Evolutionary conservation across 2,113 vertebrate genomes (phyloP), one percentile per base, ranked within the genome.

Genomic region (Gymnorhina tibicen): DNA sequence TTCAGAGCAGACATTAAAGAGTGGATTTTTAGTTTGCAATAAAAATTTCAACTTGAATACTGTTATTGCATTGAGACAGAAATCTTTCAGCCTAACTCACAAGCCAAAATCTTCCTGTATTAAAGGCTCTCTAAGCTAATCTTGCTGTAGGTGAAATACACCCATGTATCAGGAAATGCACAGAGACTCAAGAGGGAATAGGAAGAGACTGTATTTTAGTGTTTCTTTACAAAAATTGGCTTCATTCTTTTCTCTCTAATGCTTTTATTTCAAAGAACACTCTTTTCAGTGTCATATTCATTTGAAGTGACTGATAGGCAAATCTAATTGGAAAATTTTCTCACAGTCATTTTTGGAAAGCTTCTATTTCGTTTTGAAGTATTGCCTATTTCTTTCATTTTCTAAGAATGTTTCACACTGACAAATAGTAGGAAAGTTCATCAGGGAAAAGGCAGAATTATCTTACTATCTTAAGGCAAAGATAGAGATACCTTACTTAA

Each of bases 341-440:
- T 91, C 44, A 21, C 22, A 66, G 37, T 53, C 55, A 20, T 91
- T 72, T 63, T 16, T 89, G 41, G 41, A 62, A 70, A 96, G 26
- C 85, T 77, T 91, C 56, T 86, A n/a, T 72, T 77, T 89, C 81
- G 4, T 94, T 39, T 91, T 62, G 64, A 72, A 75, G 8, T 44
- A 46, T 42, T 87, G 20, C 52, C 93, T 92, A 78, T 81, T 95
- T 92, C 73, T 96, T 96, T 83, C 24, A 56, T 84, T 81, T 79
- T 59, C 33, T 87, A 50, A 63, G 72, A 68, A 42, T 32, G 60
- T 81, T 97, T 95, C 53, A 59, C 52, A 58, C 7, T 58, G 58
- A 90, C 41, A 89, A 91, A 85, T 24, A 93, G 30, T 22, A 85
- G 80, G 10, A 47, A 83, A 70, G 79, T 69, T 6, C n/a, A 63